A percentile compares a stretch with the other conserved stretches of the same genome.
Conservation (phyloP, 2,113 vertebrate species). For the Stercorarius parasiticus region DNA sequence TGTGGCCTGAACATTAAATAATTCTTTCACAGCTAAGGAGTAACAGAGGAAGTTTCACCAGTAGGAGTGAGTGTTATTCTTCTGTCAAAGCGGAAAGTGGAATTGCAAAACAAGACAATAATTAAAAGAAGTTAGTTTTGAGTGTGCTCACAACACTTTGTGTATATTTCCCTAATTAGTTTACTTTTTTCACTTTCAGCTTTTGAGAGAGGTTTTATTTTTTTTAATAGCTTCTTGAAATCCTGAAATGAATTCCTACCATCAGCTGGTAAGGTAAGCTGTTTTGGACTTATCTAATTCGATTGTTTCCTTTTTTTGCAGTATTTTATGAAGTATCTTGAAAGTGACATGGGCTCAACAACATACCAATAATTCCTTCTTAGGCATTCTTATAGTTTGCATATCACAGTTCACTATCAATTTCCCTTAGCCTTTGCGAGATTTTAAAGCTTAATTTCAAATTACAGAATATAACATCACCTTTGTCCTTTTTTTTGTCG, state of each 20-base stretch:
- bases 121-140: not conserved
- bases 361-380: not conserved
- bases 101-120: not conserved
- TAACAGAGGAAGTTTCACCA: not conserved
- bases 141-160: not conserved
- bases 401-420: not conserved
- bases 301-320: not conserved
- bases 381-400: not conserved
- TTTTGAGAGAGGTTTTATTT: not conserved
- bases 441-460: not conserved
- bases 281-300: not conserved
- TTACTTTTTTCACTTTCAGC: not conserved
- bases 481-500: not conserved
- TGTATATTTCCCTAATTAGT: not conserved
- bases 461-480: not conserved
- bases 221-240: not conserved
- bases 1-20: not conserved
- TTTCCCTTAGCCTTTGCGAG: not conserved
- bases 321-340: not conserved
- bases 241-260: not conserved
- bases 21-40: not conserved
- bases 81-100: not conserved
- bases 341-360: not conserved
- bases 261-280: not conserved
- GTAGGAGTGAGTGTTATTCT: not conserved